These are phyloP conservation scores for Eumaeus atala DNA, from an alignment of 1,140 invertebrate species.

Conservation along the genomic window DNA sequence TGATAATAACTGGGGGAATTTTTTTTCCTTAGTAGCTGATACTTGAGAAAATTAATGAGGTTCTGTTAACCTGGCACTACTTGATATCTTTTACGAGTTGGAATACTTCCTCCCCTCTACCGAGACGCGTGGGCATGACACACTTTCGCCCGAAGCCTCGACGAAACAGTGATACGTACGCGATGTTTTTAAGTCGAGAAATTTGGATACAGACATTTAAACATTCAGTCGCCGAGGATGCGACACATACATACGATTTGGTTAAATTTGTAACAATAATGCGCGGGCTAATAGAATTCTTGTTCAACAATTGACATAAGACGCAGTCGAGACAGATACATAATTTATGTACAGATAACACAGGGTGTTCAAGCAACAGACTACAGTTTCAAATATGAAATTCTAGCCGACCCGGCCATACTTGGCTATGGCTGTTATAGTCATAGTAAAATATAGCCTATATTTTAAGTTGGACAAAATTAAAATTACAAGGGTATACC, in stretches of 20 bases:
- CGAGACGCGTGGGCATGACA: slow-evolving; percentile 35
- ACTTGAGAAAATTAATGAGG: neutral
- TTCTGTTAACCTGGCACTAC: slow-evolving; percentile 5
- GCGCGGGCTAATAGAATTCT: neutral
- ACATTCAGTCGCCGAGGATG: neutral
- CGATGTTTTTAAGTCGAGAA: slow-evolving; percentile 5
- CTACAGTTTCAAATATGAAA: too few species aligned
- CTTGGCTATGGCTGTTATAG: too few species aligned
- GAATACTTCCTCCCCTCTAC: slow-evolving; percentile 39
- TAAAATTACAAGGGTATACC: too few species aligned
- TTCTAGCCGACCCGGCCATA: too few species aligned
- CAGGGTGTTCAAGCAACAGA: too few species aligned
- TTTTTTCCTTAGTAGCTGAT: too few species aligned
- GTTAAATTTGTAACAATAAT: slow-evolving; percentile 1
- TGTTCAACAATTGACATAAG: slow-evolving; percentile 20
- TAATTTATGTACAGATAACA: too few species aligned
- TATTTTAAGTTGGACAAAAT: too few species aligned
- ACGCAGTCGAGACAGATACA: too few species aligned
- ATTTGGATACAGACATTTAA: neutral
- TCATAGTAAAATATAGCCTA: too few species aligned
- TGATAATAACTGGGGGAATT: too few species aligned
- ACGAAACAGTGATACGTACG: neutral
- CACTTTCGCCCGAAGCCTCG: slow-evolving; percentile 33
- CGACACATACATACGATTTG: slow-evolving; percentile 8
- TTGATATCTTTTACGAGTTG: slow-evolving; percentile 2